These are phyloP conservation scores for Atopsyche davidsoni DNA, from an alignment of 1,140 invertebrate genomes.

Conservation along the genomic window DNA sequence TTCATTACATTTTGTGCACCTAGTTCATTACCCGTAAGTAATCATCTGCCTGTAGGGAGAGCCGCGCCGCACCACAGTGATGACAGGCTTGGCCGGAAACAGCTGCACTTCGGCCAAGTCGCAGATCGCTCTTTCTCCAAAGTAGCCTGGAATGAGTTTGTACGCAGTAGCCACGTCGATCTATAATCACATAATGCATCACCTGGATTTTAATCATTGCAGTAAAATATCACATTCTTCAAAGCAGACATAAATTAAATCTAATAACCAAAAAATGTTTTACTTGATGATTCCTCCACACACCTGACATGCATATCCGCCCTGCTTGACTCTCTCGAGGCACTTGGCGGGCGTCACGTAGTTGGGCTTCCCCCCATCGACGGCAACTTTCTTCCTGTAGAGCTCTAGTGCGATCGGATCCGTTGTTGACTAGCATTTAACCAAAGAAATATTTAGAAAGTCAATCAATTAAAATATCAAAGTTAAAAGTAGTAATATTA, in stretches of 20 bases:
- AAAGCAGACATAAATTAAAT: too few relatives aligned
- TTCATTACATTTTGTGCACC: too few relatives aligned
- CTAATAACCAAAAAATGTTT: conserved; percentile 1
- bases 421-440: conserved; percentile 36
- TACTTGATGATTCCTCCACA: too few relatives aligned
- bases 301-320: conserved; percentile 25
- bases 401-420: conserved; percentile 33
- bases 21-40: conserved; percentile 46
- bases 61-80: conserved; percentile 41
- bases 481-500: background rate
- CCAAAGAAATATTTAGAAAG: too few relatives aligned
- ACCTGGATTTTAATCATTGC: too few relatives aligned
- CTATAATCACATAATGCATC: conserved; percentile 30
- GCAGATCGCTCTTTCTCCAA: conserved; percentile 48
- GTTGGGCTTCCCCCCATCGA: conserved; percentile 9
- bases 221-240: too few relatives aligned
- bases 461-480: conserved; percentile 3
- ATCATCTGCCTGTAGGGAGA: conserved; percentile 51
- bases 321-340: conserved; percentile 38
- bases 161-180: conserved; percentile 49
- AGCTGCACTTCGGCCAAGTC: conserved; percentile 48
- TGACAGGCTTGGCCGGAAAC: conserved; percentile 39
- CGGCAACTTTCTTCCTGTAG: conserved; percentile 34
- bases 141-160: conserved; percentile 49
- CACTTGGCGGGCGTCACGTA: conserved; percentile 35